phyloP scores from a whole-genome alignment of 2,888 invertebrate species.

The Boloria selene region DNA sequence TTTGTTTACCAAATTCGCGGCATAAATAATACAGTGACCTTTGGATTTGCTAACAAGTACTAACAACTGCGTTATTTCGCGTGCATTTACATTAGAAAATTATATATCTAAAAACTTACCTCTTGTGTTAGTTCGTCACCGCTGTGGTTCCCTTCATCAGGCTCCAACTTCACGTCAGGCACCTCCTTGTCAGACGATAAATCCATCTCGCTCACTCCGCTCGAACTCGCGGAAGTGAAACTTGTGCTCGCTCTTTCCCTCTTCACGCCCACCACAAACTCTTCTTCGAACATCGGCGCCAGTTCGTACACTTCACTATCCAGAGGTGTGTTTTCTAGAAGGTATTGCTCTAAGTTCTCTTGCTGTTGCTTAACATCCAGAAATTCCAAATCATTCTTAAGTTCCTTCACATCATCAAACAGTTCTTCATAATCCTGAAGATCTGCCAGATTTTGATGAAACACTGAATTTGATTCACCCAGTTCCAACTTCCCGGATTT shows the following conservation, averaged over 20 bases:
- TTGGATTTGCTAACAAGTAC: conserved; percentile 7
- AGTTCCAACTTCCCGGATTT: conserved; percentile 63
- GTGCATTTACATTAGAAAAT: conserved; percentile 1
- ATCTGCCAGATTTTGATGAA: conserved; percentile 83
- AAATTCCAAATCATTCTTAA: conserved; percentile 68
- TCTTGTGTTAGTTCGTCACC: conserved; percentile 79
- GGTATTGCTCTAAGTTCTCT: conserved; percentile 68
- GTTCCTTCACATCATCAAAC: conserved; percentile 63
- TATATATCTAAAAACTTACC: conserved; percentile 55
- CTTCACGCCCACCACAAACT: conserved; percentile 67
- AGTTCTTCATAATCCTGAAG: conserved; percentile 78
- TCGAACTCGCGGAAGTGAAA: conserved; percentile 75
- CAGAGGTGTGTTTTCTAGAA: conserved; percentile 72
- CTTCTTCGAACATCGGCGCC: conserved; percentile 73
- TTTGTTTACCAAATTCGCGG: conserved; percentile 7
- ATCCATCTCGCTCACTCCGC: conserved; percentile 78
- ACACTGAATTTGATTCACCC: conserved; percentile 72
- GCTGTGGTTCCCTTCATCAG: conserved; percentile 74
- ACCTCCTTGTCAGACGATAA: conserved; percentile 56
- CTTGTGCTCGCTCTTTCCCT: conserved; percentile 78
- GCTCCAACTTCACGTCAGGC: conserved; percentile 69
- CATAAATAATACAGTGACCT: conserved; percentile 13
- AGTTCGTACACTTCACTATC: conserved; percentile 67
- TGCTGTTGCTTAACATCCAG: conserved; percentile 70
- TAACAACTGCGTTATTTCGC: background rate